Conservation (phyloP, 2,888 invertebrate species). For the Hirtodrosophila confusa region DNA sequence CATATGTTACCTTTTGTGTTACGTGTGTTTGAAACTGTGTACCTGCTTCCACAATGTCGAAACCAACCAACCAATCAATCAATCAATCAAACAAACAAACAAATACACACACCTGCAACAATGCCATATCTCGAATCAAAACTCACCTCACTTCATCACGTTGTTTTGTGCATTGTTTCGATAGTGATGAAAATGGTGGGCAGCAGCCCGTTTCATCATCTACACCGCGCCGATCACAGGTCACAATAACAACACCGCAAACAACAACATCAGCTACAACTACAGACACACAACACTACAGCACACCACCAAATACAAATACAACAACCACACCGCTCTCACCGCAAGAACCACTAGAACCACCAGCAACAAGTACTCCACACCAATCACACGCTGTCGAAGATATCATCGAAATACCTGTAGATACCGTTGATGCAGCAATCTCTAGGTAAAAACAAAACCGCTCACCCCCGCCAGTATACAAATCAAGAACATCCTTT, state of each 20-base stretch:
- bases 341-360: conserved; percentile 69
- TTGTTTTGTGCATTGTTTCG: conserved; percentile 49
- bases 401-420: conserved; percentile 78
- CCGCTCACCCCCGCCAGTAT: background rate
- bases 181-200: conserved; percentile 76
- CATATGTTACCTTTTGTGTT: conserved; percentile 74
- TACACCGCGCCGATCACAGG: conserved; percentile 74
- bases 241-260: conserved; percentile 45
- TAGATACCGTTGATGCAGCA: conserved; percentile 81
- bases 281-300: conserved; percentile 64
- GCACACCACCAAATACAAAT: conserved; percentile 70
- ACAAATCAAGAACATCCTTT: background rate
- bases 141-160: conserved; percentile 43
- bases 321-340: conserved; percentile 77
- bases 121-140: conserved; percentile 1
- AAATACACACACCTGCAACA: conserved; percentile 28
- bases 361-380: conserved; percentile 75
- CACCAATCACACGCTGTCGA: conserved; percentile 61
- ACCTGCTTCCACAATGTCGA: conserved; percentile 67
- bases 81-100: conserved; percentile 11
- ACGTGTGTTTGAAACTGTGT: conserved; percentile 72
- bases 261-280: conserved; percentile 51
- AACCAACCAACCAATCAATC: conserved; percentile 14
- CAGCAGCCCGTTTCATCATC: conserved; percentile 65
- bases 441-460: conserved; percentile 76